These are phyloP conservation scores for Pristionchus mayeri DNA, from an alignment of 2,888 invertebrate species.

Conservation along the genomic window DNA sequence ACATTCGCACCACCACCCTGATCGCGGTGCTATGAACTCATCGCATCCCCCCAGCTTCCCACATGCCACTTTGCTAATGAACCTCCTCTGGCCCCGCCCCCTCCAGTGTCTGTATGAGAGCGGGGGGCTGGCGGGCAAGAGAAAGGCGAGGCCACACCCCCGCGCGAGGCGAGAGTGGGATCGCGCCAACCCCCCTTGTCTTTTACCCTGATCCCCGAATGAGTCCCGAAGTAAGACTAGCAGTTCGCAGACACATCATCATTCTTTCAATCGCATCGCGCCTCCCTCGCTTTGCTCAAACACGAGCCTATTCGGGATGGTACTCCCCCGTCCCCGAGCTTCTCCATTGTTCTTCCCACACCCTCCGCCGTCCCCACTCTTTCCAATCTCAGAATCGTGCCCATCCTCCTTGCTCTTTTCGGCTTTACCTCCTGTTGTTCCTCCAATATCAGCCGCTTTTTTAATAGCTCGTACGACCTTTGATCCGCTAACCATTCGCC, in stretches of 20 bases:
- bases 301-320: conserved; percentile 38
- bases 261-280: background rate
- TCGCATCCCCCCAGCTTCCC: background rate
- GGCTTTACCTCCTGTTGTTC: too few species aligned
- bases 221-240: background rate
- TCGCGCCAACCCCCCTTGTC: background rate
- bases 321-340: background rate
- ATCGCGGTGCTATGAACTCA: conserved; percentile 25
- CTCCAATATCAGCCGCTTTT: too few species aligned
- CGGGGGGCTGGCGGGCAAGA: background rate
- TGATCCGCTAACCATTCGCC: background rate
- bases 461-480: background rate
- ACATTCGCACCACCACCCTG: conserved; percentile 11
- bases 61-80: conserved; percentile 10
- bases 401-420: background rate
- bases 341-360: background rate
- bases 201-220: background rate
- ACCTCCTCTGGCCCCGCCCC: background rate
- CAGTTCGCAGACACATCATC: conserved; percentile 6
- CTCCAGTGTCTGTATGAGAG: conserved; percentile 12
- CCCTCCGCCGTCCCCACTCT: background rate
- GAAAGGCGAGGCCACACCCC: conserved; percentile 16
- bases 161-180: background rate
- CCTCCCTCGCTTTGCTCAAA: conserved; percentile 5
- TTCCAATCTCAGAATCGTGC: conserved; percentile 27